Evolutionary conservation across 2,888 invertebrate species (phyloP), one percentile per base, ranked within the genome.

Genomic region (Fabriciana adippe): DNA sequence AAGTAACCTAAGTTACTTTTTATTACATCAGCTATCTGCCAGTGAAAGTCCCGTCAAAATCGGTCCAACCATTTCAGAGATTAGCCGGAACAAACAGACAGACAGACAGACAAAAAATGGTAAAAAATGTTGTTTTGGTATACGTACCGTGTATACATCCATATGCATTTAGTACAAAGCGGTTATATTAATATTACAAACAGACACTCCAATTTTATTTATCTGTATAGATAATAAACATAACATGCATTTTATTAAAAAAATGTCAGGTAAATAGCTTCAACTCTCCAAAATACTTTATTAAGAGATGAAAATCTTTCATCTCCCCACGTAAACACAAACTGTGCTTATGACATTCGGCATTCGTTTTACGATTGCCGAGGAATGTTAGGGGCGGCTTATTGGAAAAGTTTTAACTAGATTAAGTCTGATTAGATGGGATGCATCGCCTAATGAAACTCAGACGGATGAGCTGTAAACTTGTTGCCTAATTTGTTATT

Each of bases 371-470:
- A 79, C 79, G 78, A 75, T 73, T 66, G 67, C 74, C 79, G 77
- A 79, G 80, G 79, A 80, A 82, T 85, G 86, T 82, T 78, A 75
- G 86, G 89, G 89, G 85, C 78, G 73, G 82, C 82, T 89, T 91
- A 92, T 92, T 92, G 90, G 87, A 85, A 92, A 92, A 92, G 90
- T 92, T 92, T 92, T 91, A 90, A 90, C 90, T 84, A 75, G 74
- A 76, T 90, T 89, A 87, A 80, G 82, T 90, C 86, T 89, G 88
- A 89, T 89, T 89, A 88, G 83, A 76, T 72, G 74, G 73, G 68
- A 74, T 72, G 69, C 69, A 73, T 59, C 69, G 67, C 31, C 50
- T 72, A 70, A 74, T 74, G 73, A 68, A 77, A 78, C 73, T 75
- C 75, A 68, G 71, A 65, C 86, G 84, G 83, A 88, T 84, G 81